Conservation (phyloP, 2,113 vertebrate genomes). For the Ondatra zibethicus region DNA sequence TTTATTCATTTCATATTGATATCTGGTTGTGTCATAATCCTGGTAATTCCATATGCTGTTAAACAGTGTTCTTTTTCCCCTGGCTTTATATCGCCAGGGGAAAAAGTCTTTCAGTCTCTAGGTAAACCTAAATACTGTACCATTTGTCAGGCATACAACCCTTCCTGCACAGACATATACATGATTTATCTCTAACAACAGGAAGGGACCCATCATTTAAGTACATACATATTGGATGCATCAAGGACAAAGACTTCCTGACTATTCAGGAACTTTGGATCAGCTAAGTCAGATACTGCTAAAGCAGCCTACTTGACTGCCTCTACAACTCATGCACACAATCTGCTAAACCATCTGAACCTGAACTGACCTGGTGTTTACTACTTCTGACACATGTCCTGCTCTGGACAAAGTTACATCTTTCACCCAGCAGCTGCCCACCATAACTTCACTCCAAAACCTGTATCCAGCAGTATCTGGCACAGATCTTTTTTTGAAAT, state of each 20-base stretch:
- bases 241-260: not conserved
- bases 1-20: not conserved
- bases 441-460: not conserved
- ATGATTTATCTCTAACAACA: not conserved
- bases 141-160: not conserved
- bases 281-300: too few species aligned
- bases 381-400: not conserved
- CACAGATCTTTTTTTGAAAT: too few species aligned
- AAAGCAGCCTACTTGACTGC: not conserved
- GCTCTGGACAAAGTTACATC: not conserved
- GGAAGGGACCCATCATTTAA: not conserved
- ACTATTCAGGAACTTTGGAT: not conserved
- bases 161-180: not conserved
- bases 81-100: not conserved
- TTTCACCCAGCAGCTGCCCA: not conserved
- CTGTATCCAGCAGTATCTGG: not conserved
- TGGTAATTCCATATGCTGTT: not conserved
- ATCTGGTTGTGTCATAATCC: fast-evolving
- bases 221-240: not conserved
- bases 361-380: not conserved
- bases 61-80: not conserved
- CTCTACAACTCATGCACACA: not conserved
- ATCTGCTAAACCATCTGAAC: not conserved
- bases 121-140: not conserved
- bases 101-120: not conserved